Conservation (phyloP, 2,888 invertebrate genomes). For the Dendrolimus pini region DNA sequence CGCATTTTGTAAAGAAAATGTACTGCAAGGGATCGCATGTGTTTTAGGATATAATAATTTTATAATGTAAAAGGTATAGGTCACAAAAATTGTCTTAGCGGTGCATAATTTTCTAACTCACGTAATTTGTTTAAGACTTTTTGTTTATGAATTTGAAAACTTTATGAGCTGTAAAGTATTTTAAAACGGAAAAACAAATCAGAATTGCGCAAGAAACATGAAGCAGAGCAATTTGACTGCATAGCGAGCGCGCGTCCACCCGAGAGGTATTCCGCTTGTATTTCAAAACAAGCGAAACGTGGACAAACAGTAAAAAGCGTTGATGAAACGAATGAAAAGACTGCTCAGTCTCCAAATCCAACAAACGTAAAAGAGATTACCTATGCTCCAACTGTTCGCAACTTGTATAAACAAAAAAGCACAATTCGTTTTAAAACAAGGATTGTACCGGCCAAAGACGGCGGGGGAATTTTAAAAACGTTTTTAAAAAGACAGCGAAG, state of each 20-base stretch:
- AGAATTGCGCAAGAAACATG: too few species aligned
- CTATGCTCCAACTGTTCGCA: slow-evolving; percentile 67
- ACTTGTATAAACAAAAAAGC: slow-evolving; percentile 72
- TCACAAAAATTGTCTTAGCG: too few species aligned
- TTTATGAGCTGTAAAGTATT: too few species aligned
- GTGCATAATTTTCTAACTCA: too few species aligned
- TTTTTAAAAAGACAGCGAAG: slow-evolving; percentile 59
- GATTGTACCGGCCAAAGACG: slow-evolving; percentile 56
- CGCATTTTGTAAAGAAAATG: too few species aligned
- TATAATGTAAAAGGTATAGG: slow-evolving; percentile 1
- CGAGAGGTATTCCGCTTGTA: slow-evolving; percentile 44
- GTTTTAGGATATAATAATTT: too few species aligned
- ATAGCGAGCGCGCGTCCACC: slow-evolving; percentile 49
- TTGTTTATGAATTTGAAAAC: too few species aligned
- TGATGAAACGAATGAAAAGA: slow-evolving; percentile 63
- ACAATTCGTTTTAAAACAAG: slow-evolving; percentile 66
- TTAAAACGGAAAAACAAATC: too few species aligned
- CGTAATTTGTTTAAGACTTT: too few species aligned
- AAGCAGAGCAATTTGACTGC: slow-evolving; percentile 36
- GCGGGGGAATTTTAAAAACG: slow-evolving; percentile 69
- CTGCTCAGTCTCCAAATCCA: slow-evolving; percentile 54
- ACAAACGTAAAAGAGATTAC: slow-evolving; percentile 74
- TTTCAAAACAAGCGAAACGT: slow-evolving; percentile 35
- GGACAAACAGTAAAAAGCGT: slow-evolving; percentile 53
- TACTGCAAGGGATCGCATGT: too few species aligned